Evolutionary conservation across 2,888 invertebrate genomes (phyloP).

Genomic region (Odontomyia ornata): DNA sequence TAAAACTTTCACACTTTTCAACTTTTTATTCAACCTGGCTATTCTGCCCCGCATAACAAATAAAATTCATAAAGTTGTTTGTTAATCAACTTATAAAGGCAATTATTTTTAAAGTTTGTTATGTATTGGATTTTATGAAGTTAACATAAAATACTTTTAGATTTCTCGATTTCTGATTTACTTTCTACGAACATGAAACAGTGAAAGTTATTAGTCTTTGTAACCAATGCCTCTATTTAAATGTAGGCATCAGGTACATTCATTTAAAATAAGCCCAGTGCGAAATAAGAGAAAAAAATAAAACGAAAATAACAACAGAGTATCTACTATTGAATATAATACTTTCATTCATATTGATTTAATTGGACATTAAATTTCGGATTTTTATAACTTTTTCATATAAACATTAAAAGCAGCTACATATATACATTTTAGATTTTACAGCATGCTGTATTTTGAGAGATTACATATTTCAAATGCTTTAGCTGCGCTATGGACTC

Average conservation of each 20-base stretch:
- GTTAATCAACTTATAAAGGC: too few species aligned
- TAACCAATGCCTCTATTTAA: neutral
- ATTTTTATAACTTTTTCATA: conserved; percentile 12
- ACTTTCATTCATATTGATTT: conserved; percentile 10
- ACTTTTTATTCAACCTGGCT: too few species aligned
- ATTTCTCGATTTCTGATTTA: too few species aligned
- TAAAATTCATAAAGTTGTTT: too few species aligned
- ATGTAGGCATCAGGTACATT: conserved; percentile 12
- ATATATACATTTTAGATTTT: conserved; percentile 34
- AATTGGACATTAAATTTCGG: conserved; percentile 36
- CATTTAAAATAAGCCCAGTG: neutral
- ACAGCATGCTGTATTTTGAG: neutral
- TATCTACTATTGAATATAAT: conserved; percentile 22
- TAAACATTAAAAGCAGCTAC: conserved; percentile 31
- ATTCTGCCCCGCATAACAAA: too few species aligned
- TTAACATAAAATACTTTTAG: too few species aligned
- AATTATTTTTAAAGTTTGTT: too few species aligned
- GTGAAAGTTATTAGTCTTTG: neutral
- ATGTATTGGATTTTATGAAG: too few species aligned
- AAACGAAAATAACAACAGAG: neutral
- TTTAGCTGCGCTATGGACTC: neutral
- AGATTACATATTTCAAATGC: conserved; percentile 27
- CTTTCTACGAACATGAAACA: neutral
- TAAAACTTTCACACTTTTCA: too few species aligned
- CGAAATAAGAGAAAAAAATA: neutral